Base-by-base conservation (phyloP, 2,113 vertebrate species). In the Accipiter virgatus region DNA sequence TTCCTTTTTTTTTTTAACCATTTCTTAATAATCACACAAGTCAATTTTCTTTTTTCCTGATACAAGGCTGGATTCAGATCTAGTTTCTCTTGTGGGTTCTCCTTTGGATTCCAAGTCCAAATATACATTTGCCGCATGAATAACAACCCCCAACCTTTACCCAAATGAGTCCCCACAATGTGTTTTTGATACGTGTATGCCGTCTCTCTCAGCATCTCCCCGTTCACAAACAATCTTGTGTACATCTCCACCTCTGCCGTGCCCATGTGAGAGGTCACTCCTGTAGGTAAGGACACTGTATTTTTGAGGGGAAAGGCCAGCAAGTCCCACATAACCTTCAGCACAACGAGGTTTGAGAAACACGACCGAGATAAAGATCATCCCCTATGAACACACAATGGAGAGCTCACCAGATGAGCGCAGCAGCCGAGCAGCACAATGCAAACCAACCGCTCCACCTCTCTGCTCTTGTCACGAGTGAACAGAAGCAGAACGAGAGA, bases 151-250 rank as follows among this genome's bases (percentile, higher is more conserved):
- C 7, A 11, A 56, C 25, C 22, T 17, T 2, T 2, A 20, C 13
- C 12, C 8, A 14, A 27, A 17, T 1, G 6, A 48, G 36, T 15
- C 13, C 81, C 40, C 16, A 2, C 7, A 0, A 3, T 2, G 17
- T 1, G 26, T n/a, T 68, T 80, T 61, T 15, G 27, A 40, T 1
- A 50, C 0, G 0, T 0, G 0, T 1, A 3, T 0, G 5, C 27
- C 15, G 29, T 11, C 48, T 32, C 9, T 12, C n/a, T 78, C 73
- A 34, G 80, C n/a, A 53, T 10, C 40, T 36, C 27, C 31, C 31
- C 6, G 2, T 9, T 50, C n/a, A 6, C 10, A 2, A 38, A 12
- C 11, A 48, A 6, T 6, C 21, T 18, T 6, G 42, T 10, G 75
- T 4, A n/a, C 13, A 3, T 7, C 40, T 36, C n/a, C 59, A 25